These are phyloP conservation scores for Zaprionus gabonicus DNA, from an alignment of 1,140 invertebrate genomes.

Conservation along the genomic window DNA sequence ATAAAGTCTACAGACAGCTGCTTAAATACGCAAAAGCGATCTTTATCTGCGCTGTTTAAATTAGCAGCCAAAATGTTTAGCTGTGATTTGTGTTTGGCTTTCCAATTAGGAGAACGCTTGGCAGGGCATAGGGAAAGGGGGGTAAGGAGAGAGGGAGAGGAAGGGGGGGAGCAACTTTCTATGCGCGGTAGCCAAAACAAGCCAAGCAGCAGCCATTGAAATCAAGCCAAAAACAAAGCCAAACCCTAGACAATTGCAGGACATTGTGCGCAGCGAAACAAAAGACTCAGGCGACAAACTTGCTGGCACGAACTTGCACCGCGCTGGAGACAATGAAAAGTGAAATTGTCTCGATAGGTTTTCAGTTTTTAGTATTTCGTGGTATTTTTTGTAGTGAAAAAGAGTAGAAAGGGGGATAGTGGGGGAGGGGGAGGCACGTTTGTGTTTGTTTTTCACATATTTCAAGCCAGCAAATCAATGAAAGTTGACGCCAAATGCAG, in stretches of 20 bases:
- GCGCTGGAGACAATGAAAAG: conserved; percentile 60
- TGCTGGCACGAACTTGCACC: conserved; percentile 24
- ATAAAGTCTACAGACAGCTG: background rate
- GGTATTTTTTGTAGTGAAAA: conserved; percentile 36
- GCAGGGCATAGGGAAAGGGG: background rate
- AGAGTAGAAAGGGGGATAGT: background rate
- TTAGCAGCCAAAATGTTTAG: background rate
- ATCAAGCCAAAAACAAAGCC: background rate
- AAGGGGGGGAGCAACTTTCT: conserved; percentile 21
- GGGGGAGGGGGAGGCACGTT: conserved; percentile 27
- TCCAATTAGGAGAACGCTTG: conserved; percentile 31
- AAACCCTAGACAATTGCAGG: conserved; percentile 30
- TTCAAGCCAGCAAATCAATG: conserved; percentile 59
- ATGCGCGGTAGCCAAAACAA: conserved; percentile 7
- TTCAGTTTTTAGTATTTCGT: conserved; percentile 39
- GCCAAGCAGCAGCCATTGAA: background rate
- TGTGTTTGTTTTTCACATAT: conserved; percentile 50
- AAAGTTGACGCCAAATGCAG: conserved; percentile 54
- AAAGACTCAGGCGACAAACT: conserved; percentile 69
- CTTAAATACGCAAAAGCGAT: conserved; percentile 5
- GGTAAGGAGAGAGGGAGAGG: background rate
- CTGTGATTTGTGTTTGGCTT: conserved; percentile 15
- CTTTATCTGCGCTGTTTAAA: background rate
- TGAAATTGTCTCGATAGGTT: conserved; percentile 72
- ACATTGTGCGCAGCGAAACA: conserved; percentile 32